Evolutionary conservation across 2,888 invertebrate species (phyloP).

Genomic region (Eulithis testata): DNA sequence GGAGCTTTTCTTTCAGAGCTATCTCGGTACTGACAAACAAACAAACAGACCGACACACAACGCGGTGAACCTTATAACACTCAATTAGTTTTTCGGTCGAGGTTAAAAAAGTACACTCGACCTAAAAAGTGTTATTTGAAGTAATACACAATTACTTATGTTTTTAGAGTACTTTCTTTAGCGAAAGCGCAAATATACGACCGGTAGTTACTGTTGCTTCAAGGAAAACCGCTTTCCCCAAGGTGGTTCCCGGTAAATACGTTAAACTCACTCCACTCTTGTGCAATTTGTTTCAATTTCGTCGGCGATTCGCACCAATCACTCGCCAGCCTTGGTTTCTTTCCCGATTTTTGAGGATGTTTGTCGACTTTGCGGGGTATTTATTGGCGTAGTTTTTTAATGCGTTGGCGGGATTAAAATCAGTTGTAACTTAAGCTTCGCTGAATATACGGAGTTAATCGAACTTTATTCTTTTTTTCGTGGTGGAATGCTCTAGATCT

Average conservation of each 20-base stretch:
- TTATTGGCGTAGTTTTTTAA: constrained; percentile 15
- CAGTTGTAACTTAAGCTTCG: not conserved
- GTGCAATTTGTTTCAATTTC: constrained; percentile 66
- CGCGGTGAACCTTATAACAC: too few species aligned
- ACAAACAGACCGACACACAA: too few species aligned
- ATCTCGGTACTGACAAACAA: too few species aligned
- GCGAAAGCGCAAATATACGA: constrained; percentile 17
- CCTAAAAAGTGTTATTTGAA: not conserved
- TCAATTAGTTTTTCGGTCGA: too few species aligned
- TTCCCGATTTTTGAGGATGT: constrained; percentile 35
- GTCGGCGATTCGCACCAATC: constrained; percentile 47
- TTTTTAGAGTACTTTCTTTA: constrained; percentile 5
- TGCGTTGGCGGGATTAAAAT: not conserved
- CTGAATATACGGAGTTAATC: too few species aligned
- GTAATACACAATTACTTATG: too few species aligned
- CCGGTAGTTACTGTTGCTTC: constrained; percentile 18
- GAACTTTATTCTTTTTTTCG: too few species aligned
- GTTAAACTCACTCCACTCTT: constrained; percentile 49
- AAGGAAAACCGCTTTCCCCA: constrained; percentile 25
- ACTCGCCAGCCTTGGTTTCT: constrained; percentile 37
- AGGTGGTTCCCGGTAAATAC: constrained; percentile 45
- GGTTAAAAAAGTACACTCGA: not conserved
- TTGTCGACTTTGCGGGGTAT: constrained; percentile 28
- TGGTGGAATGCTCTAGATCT: too few species aligned
- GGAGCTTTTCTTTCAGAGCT: too few species aligned